Base-by-base conservation (phyloP, 2,797 vertebrate genomes). In the Dendrocincla fuliginosa region DNA sequence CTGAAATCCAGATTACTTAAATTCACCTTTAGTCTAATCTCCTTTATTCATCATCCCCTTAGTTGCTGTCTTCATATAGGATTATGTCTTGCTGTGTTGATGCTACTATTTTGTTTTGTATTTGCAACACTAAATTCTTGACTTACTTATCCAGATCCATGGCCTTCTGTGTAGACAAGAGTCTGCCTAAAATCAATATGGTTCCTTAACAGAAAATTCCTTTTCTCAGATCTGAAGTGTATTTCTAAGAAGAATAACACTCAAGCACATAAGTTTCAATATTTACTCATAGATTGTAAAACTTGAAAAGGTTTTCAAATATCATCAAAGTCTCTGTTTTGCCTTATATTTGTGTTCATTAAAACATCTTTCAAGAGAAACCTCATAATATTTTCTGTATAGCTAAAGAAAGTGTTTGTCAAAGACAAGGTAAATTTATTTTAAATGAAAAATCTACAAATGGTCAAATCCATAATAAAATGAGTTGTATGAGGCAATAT, bases 1-100 rank as follows among this genome's bases (percentile, higher is more conserved):
- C 32, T 77, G 42, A 87, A 93, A 83, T 90, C 78, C 68, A 88
- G 57, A 87, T 93, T 95, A 93, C 39, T 91, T 83, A 74, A 84
- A 86, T 55, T 91, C 76, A 81, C n/a, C 22, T 89, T 76, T 78
- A 84, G 24, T 78, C 39, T 95, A 64, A 83, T 95, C 89, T 83
- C 13, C 85, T 94, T 84, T 90, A 23, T 91, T 90, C 67, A 37
- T 90, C 77, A 67, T 94, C 85, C 37, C 32, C 27, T 91, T 84
- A 50, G 47, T 75, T 79, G 69, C 64, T 77, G 39, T 86, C 55
- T 78, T 94, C 68, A 30, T 78, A 32, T 8, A 61, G 59, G 80
- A 92, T 91, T 93, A 85, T 71, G 30, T 87, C 60, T 82, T 22
- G 3, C 50, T 50, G 14, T 53, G 68, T 42, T 56, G 65, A 25